phyloP scores from a whole-genome alignment of 2,888 invertebrate genomes.

The Electrophaes corylata region DNA sequence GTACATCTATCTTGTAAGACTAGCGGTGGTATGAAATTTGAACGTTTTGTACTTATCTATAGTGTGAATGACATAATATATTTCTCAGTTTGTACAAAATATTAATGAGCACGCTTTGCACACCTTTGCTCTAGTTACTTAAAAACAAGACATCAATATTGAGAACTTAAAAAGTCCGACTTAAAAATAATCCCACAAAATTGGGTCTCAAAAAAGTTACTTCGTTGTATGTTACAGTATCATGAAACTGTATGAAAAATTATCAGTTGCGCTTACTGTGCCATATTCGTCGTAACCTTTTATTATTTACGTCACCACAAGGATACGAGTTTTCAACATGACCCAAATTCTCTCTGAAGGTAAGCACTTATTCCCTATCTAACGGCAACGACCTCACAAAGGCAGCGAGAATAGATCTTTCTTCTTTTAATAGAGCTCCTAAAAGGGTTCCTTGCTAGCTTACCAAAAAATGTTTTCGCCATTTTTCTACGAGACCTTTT shows the following conservation, averaged over 20 bases:
- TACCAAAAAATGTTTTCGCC: constrained; percentile 53
- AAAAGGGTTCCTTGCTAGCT: constrained; percentile 56
- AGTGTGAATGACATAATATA: too few species aligned
- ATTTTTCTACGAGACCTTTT: constrained; percentile 57
- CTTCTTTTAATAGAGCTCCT: constrained; percentile 60
- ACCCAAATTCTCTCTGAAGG: constrained; percentile 49
- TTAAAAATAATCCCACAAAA: not conserved
- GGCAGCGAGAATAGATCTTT: constrained; percentile 54
- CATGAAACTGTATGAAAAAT: constrained; percentile 6
- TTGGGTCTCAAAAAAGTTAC: not conserved
- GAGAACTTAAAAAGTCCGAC: too few species aligned
- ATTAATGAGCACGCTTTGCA: not conserved
- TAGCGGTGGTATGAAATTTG: too few species aligned
- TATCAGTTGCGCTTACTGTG: constrained; percentile 11
- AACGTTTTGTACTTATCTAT: too few species aligned
- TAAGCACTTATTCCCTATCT: constrained; percentile 46
- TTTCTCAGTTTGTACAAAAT: too few species aligned
- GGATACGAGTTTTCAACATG: constrained; percentile 30
- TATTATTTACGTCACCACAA: constrained; percentile 34
- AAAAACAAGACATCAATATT: too few species aligned
- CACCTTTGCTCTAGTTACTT: not conserved
- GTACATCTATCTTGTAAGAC: not conserved
- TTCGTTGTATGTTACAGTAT: not conserved
- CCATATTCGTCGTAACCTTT: constrained; percentile 17
- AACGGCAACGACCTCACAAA: constrained; percentile 51